These are phyloP conservation scores for Drepana arcuata DNA, from an alignment of 1,140 invertebrate species.

Conservation along the genomic window DNA sequence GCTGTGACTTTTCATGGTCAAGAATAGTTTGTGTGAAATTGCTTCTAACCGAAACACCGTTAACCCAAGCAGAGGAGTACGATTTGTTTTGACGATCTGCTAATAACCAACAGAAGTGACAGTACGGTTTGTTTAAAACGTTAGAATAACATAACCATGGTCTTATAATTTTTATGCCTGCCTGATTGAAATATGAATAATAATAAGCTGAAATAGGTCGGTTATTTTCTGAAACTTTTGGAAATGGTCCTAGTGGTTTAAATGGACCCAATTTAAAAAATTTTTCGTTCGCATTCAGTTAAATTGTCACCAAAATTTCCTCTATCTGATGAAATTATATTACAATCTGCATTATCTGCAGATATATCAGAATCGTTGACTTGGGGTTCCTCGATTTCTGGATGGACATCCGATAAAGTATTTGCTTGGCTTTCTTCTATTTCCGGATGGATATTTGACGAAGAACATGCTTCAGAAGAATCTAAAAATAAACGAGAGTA, in stretches of 20 bases:
- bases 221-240: slow-evolving; percentile 23
- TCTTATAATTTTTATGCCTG: slow-evolving; percentile 27
- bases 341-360: slow-evolving; percentile 18
- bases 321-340: slow-evolving; percentile 22
- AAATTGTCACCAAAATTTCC: slow-evolving; percentile 24
- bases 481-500: slow-evolving; percentile 22
- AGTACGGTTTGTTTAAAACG: slow-evolving; percentile 30
- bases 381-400: slow-evolving; percentile 19
- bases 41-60: slow-evolving; percentile 32
- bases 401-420: slow-evolving; percentile 18
- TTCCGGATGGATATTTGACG: slow-evolving; percentile 20
- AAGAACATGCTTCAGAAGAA: slow-evolving; percentile 23
- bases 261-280: slow-evolving; percentile 32
- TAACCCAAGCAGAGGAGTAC: slow-evolving; percentile 33
- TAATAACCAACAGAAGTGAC: slow-evolving; percentile 37
- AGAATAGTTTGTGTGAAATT: slow-evolving; percentile 28
- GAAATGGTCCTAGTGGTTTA: slow-evolving; percentile 16
- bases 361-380: slow-evolving; percentile 18
- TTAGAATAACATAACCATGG: slow-evolving; percentile 30
- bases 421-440: slow-evolving; percentile 19
- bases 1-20: slow-evolving; percentile 33
- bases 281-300: slow-evolving; percentile 27
- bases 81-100: slow-evolving; percentile 34
- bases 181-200: slow-evolving; percentile 30
- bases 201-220: slow-evolving; percentile 23